Base-by-base conservation (phyloP, 2,888 invertebrate species). In the Agonopterix heracliana region DNA sequence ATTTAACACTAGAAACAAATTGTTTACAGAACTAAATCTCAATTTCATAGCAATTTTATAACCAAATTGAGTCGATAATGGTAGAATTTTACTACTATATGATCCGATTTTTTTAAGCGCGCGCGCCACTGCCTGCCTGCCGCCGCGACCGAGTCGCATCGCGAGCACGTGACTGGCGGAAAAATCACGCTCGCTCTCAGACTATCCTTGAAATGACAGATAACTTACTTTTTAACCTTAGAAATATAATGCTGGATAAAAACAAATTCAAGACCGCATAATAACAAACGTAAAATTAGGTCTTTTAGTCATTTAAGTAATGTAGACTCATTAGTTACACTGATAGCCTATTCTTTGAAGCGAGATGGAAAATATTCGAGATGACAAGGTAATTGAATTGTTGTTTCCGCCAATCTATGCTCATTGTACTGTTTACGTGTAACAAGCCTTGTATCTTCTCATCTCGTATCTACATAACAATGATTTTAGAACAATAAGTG, bases 401-500 rank as follows among this genome's bases (percentile, higher is more conserved):
- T 72, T 71, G 71, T 78, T 78, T 81, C 76, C 74, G 75, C 77
- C 74, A 75, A 79, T 81, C 69, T 74, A 60, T 60, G 59, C 68
- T 66, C 66, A 74, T 79, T 63, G 69, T 70, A 63, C 64, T 26
- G 26, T 26, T 67, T 68, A 72, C 60, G 64, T 61, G 60, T 70
- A 71, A 68, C 71, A 69, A 63, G 61, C 59, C 64, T 68, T 64
- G 64, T 65, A 65, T 61, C 26, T 26, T 26, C 26, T 26, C 26
- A 26, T 26, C 26, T 26, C 26, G 59, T 65, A 85, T 83, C 76
- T 81, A 66, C 84, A 81, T 81, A 78, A 86, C 81, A 86, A 86
- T 82, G 71, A 73, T 75, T 67, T 59, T 64, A 71, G 66, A 78
- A 83, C 79, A 80, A 81, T 81, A 75, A 76, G 70, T 72, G 64